Conservation (phyloP, 2,113 vertebrate species). For the Tympanuchus pallidicinctus region DNA sequence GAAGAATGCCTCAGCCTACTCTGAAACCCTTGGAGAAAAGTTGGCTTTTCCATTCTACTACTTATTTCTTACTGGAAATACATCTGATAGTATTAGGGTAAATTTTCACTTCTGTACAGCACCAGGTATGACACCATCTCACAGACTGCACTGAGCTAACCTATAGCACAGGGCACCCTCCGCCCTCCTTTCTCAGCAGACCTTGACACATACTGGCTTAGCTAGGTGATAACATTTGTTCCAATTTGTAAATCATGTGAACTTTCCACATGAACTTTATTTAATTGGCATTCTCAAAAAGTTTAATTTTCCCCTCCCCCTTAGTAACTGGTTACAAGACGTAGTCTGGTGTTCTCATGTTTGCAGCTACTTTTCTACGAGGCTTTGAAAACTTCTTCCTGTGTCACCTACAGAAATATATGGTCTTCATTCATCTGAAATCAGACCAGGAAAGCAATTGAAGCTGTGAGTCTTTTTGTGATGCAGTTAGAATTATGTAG, state of each 20-base stretch:
- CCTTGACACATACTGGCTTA: neutral
- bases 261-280: neutral
- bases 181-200: fast-evolving
- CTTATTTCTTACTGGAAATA: neutral
- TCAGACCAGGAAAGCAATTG: neutral
- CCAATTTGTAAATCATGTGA: neutral
- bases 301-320: neutral
- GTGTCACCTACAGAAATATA: neutral
- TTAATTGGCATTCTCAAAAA: neutral
- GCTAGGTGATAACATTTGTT: neutral
- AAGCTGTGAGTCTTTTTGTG: constrained; percentile 20
- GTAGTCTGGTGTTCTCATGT: neutral
- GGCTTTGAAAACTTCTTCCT: neutral
- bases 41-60: fast-evolving
- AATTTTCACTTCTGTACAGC: neutral
- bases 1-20: neutral
- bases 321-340: neutral
- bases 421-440: neutral
- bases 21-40: neutral
- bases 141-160: neutral
- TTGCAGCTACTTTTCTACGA: neutral
- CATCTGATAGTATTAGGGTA: neutral
- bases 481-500: neutral
- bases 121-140: neutral
- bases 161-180: neutral